Base-by-base conservation (phyloP, 2,113 vertebrate genomes). In the Hydropotes inermis region DNA sequence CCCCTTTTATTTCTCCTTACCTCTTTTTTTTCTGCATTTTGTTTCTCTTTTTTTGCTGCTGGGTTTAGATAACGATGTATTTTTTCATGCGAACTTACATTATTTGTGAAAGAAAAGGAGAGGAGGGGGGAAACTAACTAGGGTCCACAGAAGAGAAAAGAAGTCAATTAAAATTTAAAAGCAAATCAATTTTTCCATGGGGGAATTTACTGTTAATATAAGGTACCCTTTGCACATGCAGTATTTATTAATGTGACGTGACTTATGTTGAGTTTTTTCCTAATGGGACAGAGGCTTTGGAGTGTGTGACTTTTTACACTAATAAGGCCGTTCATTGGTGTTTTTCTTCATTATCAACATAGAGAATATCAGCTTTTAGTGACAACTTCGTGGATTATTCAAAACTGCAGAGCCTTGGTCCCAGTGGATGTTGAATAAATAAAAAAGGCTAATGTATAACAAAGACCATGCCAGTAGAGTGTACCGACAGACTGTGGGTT, bases 181-280 rank as follows among this genome's bases (percentile, higher is more conserved):
- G 86, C 61, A 91, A 96, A 96, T 95, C 95, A 83, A 87, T 95
- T 97, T 97, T 96, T 92, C 96, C 96, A 89, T 43, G 54, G 64
- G 91, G 93, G 84, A 95, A 81, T 94, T 95, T 89, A 61, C 88
- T 85, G 79, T 83, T 88, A 88, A 86, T 74, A 74, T 84, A 93
- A 96, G 89, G 92, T n/a, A 81, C 58, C 82, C 36, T 95, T 88
- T 76, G 58, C 74, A 52, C 88, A 81, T 91, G 92, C 88, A 93
- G 94, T 96, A 97, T 98, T 98, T 98, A 97, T 98, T 97, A 95
- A 96, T 50, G 45, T 93, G 97, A 90, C 79, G 11, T 97, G 97
- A 97, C 52, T 61, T 94, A 97, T 90, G 95, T 79, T 52, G 70
- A 67, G 58, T 10, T 94, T 97, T 95, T 81, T 97, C 94, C 92